These are phyloP conservation scores for Disparrhopalites patrizii DNA, from an alignment of 2,888 invertebrate genomes.

Conservation along the genomic window DNA sequence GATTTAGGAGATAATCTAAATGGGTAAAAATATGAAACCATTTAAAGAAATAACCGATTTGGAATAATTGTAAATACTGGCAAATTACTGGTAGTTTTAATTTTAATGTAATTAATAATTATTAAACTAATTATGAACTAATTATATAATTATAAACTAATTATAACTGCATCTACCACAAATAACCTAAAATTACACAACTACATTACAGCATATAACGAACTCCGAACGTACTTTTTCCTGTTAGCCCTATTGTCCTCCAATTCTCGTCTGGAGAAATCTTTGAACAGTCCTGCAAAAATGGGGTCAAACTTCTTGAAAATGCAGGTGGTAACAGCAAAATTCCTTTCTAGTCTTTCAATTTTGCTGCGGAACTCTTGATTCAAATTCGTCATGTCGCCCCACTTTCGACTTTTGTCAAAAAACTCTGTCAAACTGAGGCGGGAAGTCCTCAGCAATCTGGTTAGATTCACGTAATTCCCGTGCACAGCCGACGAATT, in stretches of 20 bases:
- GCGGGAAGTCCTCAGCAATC: constrained; percentile 81
- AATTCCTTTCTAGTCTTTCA: constrained; percentile 78
- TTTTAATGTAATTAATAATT: no score
- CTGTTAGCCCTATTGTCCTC: constrained; percentile 44
- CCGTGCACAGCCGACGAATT: constrained; percentile 74
- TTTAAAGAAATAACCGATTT: constrained; percentile 5
- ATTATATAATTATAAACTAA: constrained; percentile 7
- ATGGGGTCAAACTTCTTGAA: constrained; percentile 88
- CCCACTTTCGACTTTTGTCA: constrained; percentile 90
- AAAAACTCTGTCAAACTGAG: constrained; percentile 91
- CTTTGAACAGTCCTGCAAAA: constrained; percentile 78
- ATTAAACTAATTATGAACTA: constrained; percentile 27
- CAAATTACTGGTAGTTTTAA: neutral
- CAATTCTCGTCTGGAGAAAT: constrained; percentile 52
- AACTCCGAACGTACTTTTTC: constrained; percentile 40
- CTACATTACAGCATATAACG: neutral
- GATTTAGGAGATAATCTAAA: constrained; percentile 71
- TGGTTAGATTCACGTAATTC: constrained; percentile 85
- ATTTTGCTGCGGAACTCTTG: constrained; percentile 78
- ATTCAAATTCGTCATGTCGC: constrained; percentile 85
- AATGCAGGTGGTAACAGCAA: constrained; percentile 88
- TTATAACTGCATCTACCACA: neutral
- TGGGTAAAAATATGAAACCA: constrained; percentile 29
- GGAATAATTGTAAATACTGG: neutral
- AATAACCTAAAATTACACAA: neutral